These are phyloP conservation scores for Selenia dentaria DNA, from an alignment of 2,888 invertebrate species.

Conservation along the genomic window DNA sequence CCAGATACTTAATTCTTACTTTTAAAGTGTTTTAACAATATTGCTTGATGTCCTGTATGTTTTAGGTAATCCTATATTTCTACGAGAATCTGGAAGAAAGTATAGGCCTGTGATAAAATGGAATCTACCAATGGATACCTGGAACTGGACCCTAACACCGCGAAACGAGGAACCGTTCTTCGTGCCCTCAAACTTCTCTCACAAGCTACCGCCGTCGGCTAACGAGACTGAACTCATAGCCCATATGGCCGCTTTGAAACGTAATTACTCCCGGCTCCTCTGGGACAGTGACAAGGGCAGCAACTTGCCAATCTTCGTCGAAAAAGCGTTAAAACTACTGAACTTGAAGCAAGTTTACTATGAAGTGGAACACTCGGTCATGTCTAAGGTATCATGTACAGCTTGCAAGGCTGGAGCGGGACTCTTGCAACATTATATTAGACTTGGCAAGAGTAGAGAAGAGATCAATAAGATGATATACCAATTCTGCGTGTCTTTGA, in stretches of 20 bases:
- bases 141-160: constrained; percentile 71
- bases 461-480: constrained; percentile 94
- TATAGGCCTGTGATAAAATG: constrained; percentile 74
- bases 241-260: constrained; percentile 71
- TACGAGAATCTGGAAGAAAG: constrained; percentile 58
- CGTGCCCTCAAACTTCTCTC: constrained; percentile 72
- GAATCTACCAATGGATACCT: constrained; percentile 75
- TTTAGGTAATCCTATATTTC: constrained; percentile 78
- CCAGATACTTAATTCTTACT: neutral
- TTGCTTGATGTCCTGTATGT: constrained; percentile 14
- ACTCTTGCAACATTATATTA: constrained; percentile 93
- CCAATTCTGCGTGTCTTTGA: constrained; percentile 93
- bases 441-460: constrained; percentile 92
- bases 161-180: constrained; percentile 72
- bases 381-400: constrained; percentile 96
- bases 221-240: constrained; percentile 77
- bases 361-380: constrained; percentile 96
- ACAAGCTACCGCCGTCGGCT: constrained; percentile 78
- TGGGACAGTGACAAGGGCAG: constrained; percentile 90
- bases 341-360: constrained; percentile 93
- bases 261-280: constrained; percentile 85
- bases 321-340: constrained; percentile 92
- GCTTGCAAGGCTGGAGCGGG: constrained; percentile 96
- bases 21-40: neutral
- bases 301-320: constrained; percentile 91